phyloP scores from a whole-genome alignment of 2,797 vertebrate species.

The Urosaurus nigricauda region DNA sequence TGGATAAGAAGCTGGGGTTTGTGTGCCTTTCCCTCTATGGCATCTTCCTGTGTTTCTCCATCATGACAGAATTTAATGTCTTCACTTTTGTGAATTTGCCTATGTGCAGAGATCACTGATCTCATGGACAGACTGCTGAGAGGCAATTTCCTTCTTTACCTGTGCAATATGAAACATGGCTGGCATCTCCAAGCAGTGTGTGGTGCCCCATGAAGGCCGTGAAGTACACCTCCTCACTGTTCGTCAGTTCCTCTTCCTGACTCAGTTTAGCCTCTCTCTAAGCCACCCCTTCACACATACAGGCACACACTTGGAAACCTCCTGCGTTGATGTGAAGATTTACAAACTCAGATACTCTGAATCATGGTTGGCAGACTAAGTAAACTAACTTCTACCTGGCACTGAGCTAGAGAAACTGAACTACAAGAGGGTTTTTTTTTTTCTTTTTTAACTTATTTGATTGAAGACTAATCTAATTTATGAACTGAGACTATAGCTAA shows the following conservation, averaged over 20 bases:
- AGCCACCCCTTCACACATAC: conserved; percentile 35
- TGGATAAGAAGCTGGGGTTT: conserved; percentile 92
- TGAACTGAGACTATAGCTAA: conserved; percentile 80
- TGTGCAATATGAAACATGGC: conserved; percentile 84
- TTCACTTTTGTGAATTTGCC: conserved; percentile 99
- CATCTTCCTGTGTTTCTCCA: conserved; percentile 97
- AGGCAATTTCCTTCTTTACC: conserved; percentile 75
- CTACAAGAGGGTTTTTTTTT: conserved; percentile 73
- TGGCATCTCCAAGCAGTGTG: conserved; percentile 60
- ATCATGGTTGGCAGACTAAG: conserved; percentile 74
- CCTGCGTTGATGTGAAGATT: conserved; percentile 81
- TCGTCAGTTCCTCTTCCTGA: conserved; percentile 65
- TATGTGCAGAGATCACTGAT: conserved; percentile 90
- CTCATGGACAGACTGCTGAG: conserved; percentile 55
- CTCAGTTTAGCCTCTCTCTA: conserved; percentile 56
- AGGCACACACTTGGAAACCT: conserved; percentile 68
- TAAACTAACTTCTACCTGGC: conserved; percentile 90
- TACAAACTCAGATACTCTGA: conserved; percentile 77
- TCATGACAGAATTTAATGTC: conserved; percentile 98
- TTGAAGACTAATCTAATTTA: conserved; percentile 84
- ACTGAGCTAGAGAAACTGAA: conserved; percentile 78
- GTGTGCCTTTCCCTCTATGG: conserved; percentile 91
- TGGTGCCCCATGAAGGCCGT: conserved; percentile 58
- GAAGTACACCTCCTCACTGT: conserved; percentile 67
- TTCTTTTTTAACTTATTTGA: conserved; percentile 85